phyloP scores from a whole-genome alignment of 2,888 invertebrate genomes.

The Sphaeridia pumilis region DNA sequence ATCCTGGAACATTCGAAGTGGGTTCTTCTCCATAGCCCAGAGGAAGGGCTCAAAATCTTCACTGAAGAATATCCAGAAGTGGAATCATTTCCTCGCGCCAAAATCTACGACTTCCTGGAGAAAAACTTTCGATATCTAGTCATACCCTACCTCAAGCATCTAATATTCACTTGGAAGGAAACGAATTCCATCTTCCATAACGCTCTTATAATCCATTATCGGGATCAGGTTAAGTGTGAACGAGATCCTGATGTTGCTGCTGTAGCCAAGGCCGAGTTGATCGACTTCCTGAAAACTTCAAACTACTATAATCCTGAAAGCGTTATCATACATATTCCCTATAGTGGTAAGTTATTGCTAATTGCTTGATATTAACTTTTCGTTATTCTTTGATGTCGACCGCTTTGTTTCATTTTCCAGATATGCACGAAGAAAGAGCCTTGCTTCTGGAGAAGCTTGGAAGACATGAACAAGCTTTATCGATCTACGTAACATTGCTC shows the following conservation, averaged over 20 bases:
- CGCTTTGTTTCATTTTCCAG: constrained; percentile 38
- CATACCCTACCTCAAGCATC: constrained; percentile 88
- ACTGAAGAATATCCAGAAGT: constrained; percentile 72
- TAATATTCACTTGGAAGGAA: constrained; percentile 82
- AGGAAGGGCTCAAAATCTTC: constrained; percentile 79
- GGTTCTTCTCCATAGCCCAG: constrained; percentile 74
- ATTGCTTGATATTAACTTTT: neutral
- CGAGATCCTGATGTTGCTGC: constrained; percentile 45
- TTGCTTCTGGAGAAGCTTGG: constrained; percentile 84
- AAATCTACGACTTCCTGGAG: constrained; percentile 78
- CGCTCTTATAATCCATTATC: constrained; percentile 75
- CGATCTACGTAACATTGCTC: constrained; percentile 80
- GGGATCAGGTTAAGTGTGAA: constrained; percentile 50
- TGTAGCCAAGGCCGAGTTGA: constrained; percentile 51
- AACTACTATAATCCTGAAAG: constrained; percentile 71
- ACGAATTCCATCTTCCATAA: constrained; percentile 77
- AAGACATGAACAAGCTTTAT: constrained; percentile 80
- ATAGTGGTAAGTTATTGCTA: constrained; percentile 46
- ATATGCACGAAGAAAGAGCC: constrained; percentile 81
- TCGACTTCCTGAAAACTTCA: constrained; percentile 70
- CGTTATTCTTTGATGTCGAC: neutral
- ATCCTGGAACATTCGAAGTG: constrained; percentile 91
- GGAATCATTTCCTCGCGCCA: constrained; percentile 73
- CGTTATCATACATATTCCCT: constrained; percentile 73
- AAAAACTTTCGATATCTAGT: constrained; percentile 64